Base-by-base conservation (phyloP, 2,888 invertebrate species). In the Melinaea marsaeus region DNA sequence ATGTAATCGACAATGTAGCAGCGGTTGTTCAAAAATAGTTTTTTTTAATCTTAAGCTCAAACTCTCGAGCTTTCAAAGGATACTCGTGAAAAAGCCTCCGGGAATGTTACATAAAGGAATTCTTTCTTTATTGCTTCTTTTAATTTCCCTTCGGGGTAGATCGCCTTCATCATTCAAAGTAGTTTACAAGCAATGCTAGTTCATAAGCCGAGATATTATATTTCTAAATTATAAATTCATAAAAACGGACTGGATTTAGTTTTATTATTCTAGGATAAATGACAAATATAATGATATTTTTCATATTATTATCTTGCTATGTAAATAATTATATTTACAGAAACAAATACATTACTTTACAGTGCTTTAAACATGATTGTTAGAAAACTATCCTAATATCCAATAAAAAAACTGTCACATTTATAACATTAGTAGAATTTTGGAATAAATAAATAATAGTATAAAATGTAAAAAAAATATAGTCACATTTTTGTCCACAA, bases 71-170 rank as follows among this genome's bases (percentile, higher is more conserved):
- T 51, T 51, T 51, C 32, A 51, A 51, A 51, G 51, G 11, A 51
- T 32, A 51, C 51, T 51, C 51, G 7, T 51, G 32, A 51, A 51
- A n/a, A 32, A 51, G 32, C 32, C 51, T 22, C 51, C 9, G 51
- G 51, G 32, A 51, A 51, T 51, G 2, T 51, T 51, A 32, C 51
- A 51, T 32, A 42, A 69, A 63, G 60, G 65, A 69, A 71, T 73
- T 70, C 66, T 61, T 70, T 72, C 74, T 75, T 75, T 74, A 74
- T 74, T 75, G 72, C 69, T 65, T 51, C 61, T 61, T 68, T 70
- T 74, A 72, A 76, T 76, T 76, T 76, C 74, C 75, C 76, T 72
- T 69, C 65, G 71, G 74, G 65, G 62, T 61, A 51, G 42, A 65
- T 60, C 62, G 55, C 59, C 57, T 58, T 62, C 71, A 57, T 63